Evolutionary conservation across 2,113 vertebrate genomes (phyloP).

Genomic region (Paramisgurnus dabryanus): DNA sequence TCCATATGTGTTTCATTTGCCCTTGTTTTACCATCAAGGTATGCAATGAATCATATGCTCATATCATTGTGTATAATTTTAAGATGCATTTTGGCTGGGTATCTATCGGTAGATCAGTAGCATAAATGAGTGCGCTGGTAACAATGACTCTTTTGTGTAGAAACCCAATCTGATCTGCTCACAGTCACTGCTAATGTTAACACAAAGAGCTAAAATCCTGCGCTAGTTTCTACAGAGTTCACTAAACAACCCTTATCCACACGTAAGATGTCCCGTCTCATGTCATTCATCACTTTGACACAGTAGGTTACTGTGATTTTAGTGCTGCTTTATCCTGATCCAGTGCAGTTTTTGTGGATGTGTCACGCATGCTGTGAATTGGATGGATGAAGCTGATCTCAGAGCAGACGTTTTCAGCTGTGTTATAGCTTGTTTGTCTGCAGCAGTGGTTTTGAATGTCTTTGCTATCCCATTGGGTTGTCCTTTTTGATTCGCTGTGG

Average conservation of each 20-base stretch:
- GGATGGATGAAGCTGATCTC: not conserved
- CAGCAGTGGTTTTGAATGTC: conserved; percentile 27
- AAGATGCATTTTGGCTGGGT: not conserved
- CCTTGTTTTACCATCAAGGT: not conserved
- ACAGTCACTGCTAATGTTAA: conserved; percentile 17
- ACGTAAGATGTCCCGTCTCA: not conserved
- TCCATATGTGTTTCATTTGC: not conserved
- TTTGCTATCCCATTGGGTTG: not conserved
- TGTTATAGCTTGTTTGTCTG: conserved; percentile 21
- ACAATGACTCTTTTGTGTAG: conserved; percentile 22
- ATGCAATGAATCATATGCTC: not conserved
- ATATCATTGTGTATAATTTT: not conserved
- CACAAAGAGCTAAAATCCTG: not conserved
- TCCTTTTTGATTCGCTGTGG: conserved; percentile 23
- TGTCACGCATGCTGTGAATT: not conserved
- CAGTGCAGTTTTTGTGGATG: not conserved
- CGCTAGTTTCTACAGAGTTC: not conserved
- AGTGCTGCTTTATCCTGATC: not conserved
- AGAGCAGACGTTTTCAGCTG: not conserved
- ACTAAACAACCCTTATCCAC: not conserved
- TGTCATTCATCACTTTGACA: too few relatives aligned
- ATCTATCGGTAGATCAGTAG: not conserved
- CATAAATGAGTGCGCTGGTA: not conserved
- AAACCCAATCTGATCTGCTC: conserved; percentile 6
- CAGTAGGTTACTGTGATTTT: not conserved